Evolutionary conservation across 2,888 invertebrate genomes (phyloP).

Genomic region (Zhengitettix transpicula): DNA sequence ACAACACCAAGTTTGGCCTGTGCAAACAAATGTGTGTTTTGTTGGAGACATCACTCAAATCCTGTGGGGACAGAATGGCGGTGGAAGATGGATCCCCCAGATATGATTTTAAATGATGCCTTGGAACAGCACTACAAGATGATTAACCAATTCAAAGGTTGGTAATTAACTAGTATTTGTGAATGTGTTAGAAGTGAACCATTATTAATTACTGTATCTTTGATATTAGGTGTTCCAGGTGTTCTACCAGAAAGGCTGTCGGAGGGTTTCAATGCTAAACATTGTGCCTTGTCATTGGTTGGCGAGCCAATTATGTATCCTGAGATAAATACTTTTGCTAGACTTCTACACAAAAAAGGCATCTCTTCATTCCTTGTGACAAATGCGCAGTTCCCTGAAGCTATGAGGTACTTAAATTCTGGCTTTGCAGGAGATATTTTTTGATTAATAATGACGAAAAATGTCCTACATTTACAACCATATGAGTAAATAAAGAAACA

Average conservation of each 20-base stretch:
- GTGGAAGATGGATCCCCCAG: slow-evolving; percentile 37
- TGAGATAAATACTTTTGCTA: slow-evolving; percentile 33
- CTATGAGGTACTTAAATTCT: slow-evolving; percentile 25
- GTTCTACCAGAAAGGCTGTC: slow-evolving; percentile 29
- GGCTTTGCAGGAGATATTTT: not conserved
- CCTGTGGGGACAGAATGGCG: slow-evolving; percentile 42
- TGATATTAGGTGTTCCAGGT: slow-evolving; percentile 33
- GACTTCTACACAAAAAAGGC: slow-evolving; percentile 28
- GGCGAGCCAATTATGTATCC: slow-evolving; percentile 46
- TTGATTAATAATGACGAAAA: not conserved
- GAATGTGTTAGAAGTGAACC: not conserved
- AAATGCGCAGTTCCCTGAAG: slow-evolving; percentile 41
- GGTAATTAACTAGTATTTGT: not conserved
- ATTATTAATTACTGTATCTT: not conserved
- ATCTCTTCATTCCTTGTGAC: slow-evolving; percentile 40
- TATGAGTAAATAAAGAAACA: too few relatives aligned
- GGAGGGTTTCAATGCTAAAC: slow-evolving; percentile 31
- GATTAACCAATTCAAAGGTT: slow-evolving; percentile 31
- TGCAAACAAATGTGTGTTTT: slow-evolving; percentile 42
- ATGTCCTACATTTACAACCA: too few relatives aligned
- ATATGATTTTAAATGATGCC: slow-evolving; percentile 31
- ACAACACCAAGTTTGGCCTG: slow-evolving; percentile 39
- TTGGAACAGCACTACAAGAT: slow-evolving; percentile 32
- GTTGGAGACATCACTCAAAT: slow-evolving; percentile 34
- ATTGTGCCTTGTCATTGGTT: slow-evolving; percentile 39